Evolutionary conservation across 2,888 invertebrate genomes (phyloP).

Genomic region (Blastobasis adustella): DNA sequence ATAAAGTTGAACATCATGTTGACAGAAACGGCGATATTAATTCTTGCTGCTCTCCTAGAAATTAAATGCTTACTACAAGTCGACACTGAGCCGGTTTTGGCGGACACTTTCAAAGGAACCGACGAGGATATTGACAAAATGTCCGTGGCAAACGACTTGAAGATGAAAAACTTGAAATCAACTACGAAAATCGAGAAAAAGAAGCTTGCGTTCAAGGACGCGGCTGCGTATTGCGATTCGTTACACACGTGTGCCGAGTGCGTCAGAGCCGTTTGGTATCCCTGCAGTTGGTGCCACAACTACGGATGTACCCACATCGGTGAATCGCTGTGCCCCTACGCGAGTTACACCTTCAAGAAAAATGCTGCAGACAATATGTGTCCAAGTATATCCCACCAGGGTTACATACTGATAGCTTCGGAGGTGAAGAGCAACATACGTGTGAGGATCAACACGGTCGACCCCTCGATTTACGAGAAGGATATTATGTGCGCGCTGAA

Average conservation of each 20-base stretch:
- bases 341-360: constrained; percentile 7
- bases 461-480: constrained; percentile 28
- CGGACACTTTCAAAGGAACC: neutral
- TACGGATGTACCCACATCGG: constrained; percentile 30
- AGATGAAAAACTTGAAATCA: neutral
- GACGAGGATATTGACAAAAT: neutral
- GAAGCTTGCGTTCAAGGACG: neutral
- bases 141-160: neutral
- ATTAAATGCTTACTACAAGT: neutral
- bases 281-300: constrained; percentile 41
- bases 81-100: neutral
- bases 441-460: constrained; percentile 27
- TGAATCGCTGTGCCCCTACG: constrained; percentile 21
- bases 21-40: neutral
- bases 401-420: constrained; percentile 26
- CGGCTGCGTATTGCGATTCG: constrained; percentile 18
- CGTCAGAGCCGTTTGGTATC: constrained; percentile 20
- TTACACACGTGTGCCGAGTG: constrained; percentile 31
- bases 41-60: neutral
- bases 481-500: constrained; percentile 31
- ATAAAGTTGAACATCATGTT: neutral
- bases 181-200: neutral
- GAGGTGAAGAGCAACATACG: constrained; percentile 24
- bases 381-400: constrained; percentile 26
- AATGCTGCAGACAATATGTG: constrained; percentile 15